Evolutionary conservation across 2,113 vertebrate genomes (phyloP).

Genomic region (Neodontobutis hainanensis): DNA sequence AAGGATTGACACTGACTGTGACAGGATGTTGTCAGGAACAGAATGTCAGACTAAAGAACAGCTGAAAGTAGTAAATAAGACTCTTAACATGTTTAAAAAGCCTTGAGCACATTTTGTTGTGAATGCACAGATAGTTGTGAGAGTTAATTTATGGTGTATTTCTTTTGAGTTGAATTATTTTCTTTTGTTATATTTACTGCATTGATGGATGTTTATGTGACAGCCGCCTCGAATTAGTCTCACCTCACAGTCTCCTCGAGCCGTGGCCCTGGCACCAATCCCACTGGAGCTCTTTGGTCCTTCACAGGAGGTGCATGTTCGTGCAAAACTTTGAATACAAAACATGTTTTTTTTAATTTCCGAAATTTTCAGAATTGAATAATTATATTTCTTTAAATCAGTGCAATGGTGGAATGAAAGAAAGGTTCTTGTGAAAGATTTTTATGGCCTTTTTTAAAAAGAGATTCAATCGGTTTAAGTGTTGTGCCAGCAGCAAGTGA

Average conservation of each 20-base stretch:
- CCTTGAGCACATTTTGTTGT: background rate
- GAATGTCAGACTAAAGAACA: background rate
- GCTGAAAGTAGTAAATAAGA: no score
- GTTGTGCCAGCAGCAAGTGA: no score
- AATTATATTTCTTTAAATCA: no score
- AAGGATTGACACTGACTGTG: background rate
- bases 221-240: conserved; percentile 20
- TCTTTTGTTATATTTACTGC: background rate
- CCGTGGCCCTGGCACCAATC: no score
- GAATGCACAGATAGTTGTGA: background rate
- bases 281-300: no score
- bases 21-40: background rate
- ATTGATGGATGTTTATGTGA: conserved; percentile 32
- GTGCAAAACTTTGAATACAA: no score
- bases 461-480: background rate
- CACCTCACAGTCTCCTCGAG: background rate
- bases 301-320: no score
- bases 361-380: no score
- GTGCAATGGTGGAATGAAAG: no score
- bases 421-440: no score
- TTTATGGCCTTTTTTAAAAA: no score
- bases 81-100: background rate
- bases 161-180: background rate
- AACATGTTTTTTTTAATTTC: no score
- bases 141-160: background rate